Percentiles rank a stretch among this genome's conserved stretches.
These are phyloP conservation scores for Pseudorasbora parva DNA, from an alignment of 2,113 vertebrate genomes.

Conservation along the genomic window DNA sequence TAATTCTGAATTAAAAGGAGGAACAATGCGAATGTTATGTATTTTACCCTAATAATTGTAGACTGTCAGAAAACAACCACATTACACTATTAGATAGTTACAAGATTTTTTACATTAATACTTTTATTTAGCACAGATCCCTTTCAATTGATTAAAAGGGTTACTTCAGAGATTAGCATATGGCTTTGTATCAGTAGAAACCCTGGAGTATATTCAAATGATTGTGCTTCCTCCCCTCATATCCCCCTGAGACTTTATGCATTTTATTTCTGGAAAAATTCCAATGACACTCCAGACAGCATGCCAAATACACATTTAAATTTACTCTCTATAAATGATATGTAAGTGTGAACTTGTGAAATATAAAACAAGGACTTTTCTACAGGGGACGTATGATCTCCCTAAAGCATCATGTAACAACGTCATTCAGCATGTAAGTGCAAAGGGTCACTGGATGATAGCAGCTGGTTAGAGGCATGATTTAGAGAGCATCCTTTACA, in stretches of 20 bases:
- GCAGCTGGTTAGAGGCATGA: constrained; percentile 32
- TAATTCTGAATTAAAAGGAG: neutral
- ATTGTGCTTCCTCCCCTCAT: too few species aligned
- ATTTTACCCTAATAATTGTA: neutral
- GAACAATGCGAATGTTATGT: neutral
- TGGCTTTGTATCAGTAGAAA: too few species aligned
- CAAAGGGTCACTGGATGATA: neutral
- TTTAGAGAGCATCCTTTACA: constrained; percentile 26
- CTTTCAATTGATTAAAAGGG: neutral
- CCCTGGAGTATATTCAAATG: too few species aligned
- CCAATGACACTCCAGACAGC: too few species aligned
- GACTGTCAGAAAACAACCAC: neutral
- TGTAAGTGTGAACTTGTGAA: too few species aligned
- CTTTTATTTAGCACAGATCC: neutral
- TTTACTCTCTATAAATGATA: too few species aligned
- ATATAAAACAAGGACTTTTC: neutral
- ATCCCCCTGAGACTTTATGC: too few species aligned
- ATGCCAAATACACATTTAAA: too few species aligned
- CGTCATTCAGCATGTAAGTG: neutral
- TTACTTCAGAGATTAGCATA: too few species aligned
- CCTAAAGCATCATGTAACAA: neutral
- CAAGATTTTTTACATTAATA: neutral
- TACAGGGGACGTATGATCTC: neutral
- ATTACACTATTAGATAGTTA: too few species aligned
- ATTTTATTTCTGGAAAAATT: too few species aligned